Conservation (phyloP, 2,797 vertebrate genomes). For the Thaleichthys pacificus region DNA sequence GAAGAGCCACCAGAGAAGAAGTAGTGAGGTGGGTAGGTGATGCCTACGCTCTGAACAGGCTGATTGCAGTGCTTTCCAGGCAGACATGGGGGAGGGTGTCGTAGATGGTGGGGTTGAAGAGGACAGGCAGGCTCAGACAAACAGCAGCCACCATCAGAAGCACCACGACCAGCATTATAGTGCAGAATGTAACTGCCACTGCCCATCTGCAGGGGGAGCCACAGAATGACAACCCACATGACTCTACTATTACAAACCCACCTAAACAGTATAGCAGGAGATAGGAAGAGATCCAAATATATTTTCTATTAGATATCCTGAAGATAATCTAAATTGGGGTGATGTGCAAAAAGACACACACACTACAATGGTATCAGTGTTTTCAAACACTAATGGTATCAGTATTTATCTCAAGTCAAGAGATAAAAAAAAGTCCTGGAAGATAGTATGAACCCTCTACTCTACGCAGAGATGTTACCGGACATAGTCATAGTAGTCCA, state of each 20-base stretch:
- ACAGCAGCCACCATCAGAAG: conserved; percentile 70
- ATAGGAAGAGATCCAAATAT: no score
- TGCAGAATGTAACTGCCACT: conserved; percentile 65
- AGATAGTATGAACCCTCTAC: no score
- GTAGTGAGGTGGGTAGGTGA: background rate
- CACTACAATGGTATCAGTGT: no score
- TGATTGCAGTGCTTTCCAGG: conserved; percentile 65
- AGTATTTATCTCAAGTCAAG: no score
- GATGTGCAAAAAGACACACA: no score
- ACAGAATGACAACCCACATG: background rate
- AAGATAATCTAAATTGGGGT: no score
- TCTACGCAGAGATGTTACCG: conserved; percentile 58
- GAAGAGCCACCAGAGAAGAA: background rate
- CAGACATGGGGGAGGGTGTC: conserved; percentile 56
- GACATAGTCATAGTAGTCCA: conserved; percentile 71
- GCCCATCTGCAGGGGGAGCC: conserved; percentile 70
- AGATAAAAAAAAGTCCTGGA: no score
- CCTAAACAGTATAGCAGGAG: background rate
- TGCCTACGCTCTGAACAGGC: conserved; percentile 77
- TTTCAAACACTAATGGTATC: no score
- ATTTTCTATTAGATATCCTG: no score
- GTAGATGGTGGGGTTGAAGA: conserved; percentile 54
- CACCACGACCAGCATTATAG: conserved; percentile 71
- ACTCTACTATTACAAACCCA: background rate
- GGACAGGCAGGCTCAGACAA: conserved; percentile 66